Evolutionary conservation across 2,113 vertebrate genomes (phyloP).

Genomic region (Scomber japonicus): DNA sequence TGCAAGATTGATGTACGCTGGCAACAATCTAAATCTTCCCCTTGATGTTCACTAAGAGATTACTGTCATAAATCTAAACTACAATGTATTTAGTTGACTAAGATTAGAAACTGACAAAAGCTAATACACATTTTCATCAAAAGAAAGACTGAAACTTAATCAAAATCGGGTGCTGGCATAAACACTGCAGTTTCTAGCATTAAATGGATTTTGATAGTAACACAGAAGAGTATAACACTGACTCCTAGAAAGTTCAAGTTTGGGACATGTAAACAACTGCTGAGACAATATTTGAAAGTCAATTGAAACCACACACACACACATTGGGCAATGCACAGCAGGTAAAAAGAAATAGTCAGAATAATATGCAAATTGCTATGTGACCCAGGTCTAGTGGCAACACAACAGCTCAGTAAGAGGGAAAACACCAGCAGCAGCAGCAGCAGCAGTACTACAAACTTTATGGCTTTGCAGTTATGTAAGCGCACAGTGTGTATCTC

Average conservation of each 20-base stretch:
- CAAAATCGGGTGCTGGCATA: too few relatives aligned
- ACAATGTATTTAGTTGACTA: too few relatives aligned
- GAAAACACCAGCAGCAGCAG: not conserved
- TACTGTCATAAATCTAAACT: too few relatives aligned
- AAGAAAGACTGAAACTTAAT: too few relatives aligned
- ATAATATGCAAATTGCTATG: slow-evolving; percentile 21
- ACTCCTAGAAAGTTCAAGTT: too few relatives aligned
- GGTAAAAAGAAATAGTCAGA: not conserved
- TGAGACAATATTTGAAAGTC: not conserved
- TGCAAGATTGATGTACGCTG: not conserved
- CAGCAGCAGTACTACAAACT: not conserved
- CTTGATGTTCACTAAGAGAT: too few relatives aligned
- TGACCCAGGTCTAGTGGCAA: not conserved
- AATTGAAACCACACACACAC: not conserved
- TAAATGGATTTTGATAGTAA: too few relatives aligned
- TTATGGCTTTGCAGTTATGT: slow-evolving; percentile 1
- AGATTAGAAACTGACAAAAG: too few relatives aligned
- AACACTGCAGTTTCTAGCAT: too few relatives aligned
- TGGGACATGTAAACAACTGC: not conserved
- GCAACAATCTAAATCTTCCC: too few relatives aligned
- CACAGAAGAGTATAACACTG: too few relatives aligned
- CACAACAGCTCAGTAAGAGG: slow-evolving; percentile 5
- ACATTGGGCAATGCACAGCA: not conserved
- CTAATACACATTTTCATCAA: too few relatives aligned
- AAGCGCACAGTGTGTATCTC: slow-evolving; percentile 26